Percentiles rank a stretch among this genome's conserved stretches.
These are phyloP conservation scores for Yoshiicerus persimilis DNA, from an alignment of 1,140 invertebrate species.

Conservation along the genomic window DNA sequence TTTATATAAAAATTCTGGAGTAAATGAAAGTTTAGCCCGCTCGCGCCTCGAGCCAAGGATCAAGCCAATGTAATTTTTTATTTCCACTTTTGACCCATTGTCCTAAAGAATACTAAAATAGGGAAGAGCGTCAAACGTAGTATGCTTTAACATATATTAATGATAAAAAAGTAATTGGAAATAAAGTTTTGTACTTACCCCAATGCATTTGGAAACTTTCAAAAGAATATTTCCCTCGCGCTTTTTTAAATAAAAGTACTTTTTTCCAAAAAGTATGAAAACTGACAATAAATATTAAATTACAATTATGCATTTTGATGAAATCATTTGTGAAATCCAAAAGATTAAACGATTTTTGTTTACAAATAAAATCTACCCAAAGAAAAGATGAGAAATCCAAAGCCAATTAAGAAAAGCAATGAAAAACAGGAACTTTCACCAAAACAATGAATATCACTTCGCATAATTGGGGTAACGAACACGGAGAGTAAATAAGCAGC, in stretches of 20 bases:
- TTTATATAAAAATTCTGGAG: no score
- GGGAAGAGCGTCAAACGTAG: neutral
- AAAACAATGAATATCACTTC: conserved; percentile 79
- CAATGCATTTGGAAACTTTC: neutral
- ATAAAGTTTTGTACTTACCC: neutral
- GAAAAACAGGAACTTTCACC: conserved; percentile 80
- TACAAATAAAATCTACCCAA: no score
- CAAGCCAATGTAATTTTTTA: neutral
- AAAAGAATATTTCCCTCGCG: neutral
- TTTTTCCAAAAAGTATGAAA: neutral
- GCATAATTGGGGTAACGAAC: conserved; percentile 82
- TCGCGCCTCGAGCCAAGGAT: no score
- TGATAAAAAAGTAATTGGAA: no score
- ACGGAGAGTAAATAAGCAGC: conserved; percentile 87
- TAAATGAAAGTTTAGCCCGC: no score
- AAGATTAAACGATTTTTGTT: no score
- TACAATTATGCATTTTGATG: no score
- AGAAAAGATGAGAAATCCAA: conserved; percentile 79
- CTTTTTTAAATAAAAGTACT: neutral
- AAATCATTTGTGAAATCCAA: neutral
- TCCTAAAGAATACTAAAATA: neutral
- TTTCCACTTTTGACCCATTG: neutral
- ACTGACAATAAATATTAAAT: neutral
- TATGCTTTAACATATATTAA: no score
- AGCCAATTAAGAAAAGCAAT: conserved; percentile 88